Evolutionary conservation across 2,113 vertebrate genomes (phyloP).

Genomic region (Calonectris borealis): DNA sequence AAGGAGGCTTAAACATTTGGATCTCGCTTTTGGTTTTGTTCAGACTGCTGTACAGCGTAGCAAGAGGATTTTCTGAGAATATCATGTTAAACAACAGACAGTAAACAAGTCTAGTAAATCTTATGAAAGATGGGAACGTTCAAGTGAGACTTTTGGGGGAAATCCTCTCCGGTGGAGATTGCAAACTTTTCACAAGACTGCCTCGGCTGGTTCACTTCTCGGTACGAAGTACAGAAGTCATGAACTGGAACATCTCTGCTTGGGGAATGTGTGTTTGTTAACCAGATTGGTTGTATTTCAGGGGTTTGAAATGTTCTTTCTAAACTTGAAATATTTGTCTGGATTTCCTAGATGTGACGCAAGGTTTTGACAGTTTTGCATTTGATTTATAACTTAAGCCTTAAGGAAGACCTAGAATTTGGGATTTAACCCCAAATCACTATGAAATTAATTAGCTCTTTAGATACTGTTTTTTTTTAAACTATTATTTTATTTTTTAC

Average conservation of each 20-base stretch:
- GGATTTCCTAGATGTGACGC: neutral
- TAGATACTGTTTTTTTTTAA: neutral
- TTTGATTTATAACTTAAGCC: neutral
- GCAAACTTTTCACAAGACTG: neutral
- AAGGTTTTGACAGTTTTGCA: conserved; percentile 1
- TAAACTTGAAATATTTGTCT: neutral
- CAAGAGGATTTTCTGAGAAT: neutral
- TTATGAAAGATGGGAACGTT: neutral
- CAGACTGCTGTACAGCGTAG: neutral
- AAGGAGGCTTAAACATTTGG: neutral
- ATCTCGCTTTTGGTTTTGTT: neutral
- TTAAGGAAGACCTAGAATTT: neutral
- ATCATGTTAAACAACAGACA: neutral
- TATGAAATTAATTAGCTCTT: neutral
- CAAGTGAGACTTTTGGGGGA: neutral
- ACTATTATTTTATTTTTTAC: neutral
- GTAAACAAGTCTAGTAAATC: neutral
- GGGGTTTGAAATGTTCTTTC: neutral
- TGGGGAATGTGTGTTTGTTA: neutral
- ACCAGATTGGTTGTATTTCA: neutral
- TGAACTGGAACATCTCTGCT: neutral
- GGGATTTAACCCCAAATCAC: neutral
- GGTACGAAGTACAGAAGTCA: neutral
- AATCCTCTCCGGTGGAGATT: neutral
- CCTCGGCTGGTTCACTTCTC: neutral